These are phyloP conservation scores for Andinoacara biseriatus DNA, from an alignment of 2,113 vertebrate genomes.

Conservation along the genomic window DNA sequence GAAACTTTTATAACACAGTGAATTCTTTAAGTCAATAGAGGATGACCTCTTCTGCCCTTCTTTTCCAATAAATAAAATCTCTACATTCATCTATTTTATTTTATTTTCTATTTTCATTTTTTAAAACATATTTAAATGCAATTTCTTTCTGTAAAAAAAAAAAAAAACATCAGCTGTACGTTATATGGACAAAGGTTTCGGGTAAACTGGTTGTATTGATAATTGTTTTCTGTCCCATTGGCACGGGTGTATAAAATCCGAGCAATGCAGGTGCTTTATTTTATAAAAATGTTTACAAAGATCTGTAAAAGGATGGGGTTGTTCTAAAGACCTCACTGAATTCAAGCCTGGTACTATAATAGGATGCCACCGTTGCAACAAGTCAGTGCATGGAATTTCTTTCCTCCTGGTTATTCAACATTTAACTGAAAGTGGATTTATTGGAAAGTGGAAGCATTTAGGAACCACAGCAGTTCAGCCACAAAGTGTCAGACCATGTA, in stretches of 20 bases:
- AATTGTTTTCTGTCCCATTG: not conserved
- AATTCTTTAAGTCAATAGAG: not conserved
- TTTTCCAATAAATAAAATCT: not conserved
- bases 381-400: not conserved
- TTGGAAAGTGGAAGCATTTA: not conserved
- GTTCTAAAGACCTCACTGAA: not conserved
- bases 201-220: too few relatives aligned
- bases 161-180: not conserved
- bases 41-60: not conserved
- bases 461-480: not conserved
- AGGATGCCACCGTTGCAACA: not conserved
- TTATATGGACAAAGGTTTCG: not conserved
- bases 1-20: not conserved
- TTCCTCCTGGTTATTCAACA: not conserved
- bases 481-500: too few relatives aligned
- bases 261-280: not conserved
- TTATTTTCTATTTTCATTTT: not conserved
- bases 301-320: not conserved
- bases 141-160: not conserved
- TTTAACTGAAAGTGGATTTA: not conserved
- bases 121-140: not conserved
- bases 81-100: not conserved
- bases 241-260: too few relatives aligned
- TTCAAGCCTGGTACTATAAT: accelerated
- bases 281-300: not conserved